Percentiles rank a stretch among this genome's conserved stretches.
phyloP scores from a whole-genome alignment of 2,888 invertebrate genomes.

The Augiades crinisus region DNA sequence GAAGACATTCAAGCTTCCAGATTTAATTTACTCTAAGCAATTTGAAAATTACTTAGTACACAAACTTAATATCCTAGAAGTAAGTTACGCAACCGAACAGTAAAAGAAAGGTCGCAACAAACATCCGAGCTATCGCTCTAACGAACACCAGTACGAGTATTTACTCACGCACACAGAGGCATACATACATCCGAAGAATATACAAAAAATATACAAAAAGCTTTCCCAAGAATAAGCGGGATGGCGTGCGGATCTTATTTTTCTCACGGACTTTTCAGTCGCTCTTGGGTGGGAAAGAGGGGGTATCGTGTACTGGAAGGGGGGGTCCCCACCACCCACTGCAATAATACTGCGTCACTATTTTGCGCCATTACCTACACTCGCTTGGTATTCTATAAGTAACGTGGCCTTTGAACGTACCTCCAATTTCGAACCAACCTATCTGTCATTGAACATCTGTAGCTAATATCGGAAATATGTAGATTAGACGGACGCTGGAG shows the following conservation, averaged over 20 bases:
- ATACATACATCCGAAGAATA: conserved; percentile 51
- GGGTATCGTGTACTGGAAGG: conserved; percentile 41
- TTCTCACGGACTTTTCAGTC: conserved; percentile 81
- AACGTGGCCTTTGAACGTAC: conserved; percentile 62
- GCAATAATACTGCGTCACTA: conserved; percentile 83
- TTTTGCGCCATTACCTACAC: conserved; percentile 83
- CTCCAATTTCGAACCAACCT: conserved; percentile 30
- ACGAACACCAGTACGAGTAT: conserved; percentile 39
- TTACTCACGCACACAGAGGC: conserved; percentile 63
- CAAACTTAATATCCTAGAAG: no score
- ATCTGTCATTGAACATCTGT: conserved; percentile 14
- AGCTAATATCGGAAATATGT: conserved; percentile 21
- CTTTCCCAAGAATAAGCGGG: conserved; percentile 79
- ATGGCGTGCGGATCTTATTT: conserved; percentile 80
- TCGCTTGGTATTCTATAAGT: conserved; percentile 81
- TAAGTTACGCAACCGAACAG: background rate
- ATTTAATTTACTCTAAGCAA: no score
- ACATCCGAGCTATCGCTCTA: background rate
- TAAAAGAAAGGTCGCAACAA: background rate
- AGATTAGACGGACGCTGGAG: conserved; percentile 13
- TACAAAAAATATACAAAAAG: conserved; percentile 75
- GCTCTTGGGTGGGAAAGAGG: conserved; percentile 57
- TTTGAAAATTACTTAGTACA: no score
- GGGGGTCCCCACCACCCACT: conserved; percentile 64
- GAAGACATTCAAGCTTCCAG: no score